A percentile compares a stretch with the other conserved stretches of the same genome.
Evolutionary conservation across 2,888 invertebrate species (phyloP).

Genomic region (Volucella bombylans): DNA sequence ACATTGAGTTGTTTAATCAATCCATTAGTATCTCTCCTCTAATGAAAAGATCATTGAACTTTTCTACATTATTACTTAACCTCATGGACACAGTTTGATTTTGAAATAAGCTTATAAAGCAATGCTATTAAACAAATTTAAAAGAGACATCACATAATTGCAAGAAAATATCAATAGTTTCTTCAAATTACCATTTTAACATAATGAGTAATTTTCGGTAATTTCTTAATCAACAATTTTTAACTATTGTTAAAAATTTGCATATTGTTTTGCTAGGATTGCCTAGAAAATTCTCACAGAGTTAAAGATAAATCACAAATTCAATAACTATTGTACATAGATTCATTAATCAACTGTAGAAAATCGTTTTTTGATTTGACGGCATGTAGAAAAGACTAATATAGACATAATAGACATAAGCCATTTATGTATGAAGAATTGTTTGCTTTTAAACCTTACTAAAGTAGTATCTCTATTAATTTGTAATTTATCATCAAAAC

Average conservation of each 20-base stretch:
- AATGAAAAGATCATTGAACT: conserved; percentile 20
- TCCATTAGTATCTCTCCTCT: conserved; percentile 12
- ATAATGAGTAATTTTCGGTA: too few relatives aligned
- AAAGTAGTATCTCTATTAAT: conserved; percentile 16
- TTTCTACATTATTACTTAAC: not conserved
- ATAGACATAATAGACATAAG: not conserved
- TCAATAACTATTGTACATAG: not conserved
- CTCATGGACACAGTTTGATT: not conserved
- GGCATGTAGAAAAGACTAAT: conserved; percentile 22
- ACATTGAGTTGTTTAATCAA: not conserved
- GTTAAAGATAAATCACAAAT: conserved; percentile 14
- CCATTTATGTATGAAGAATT: not conserved
- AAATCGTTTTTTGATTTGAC: conserved; percentile 20
- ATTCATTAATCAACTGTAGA: conserved; percentile 16
- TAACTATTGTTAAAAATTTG: not conserved
- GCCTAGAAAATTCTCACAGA: not conserved
- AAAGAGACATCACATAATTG: too few relatives aligned
- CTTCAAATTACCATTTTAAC: not conserved
- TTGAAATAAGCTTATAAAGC: too few relatives aligned
- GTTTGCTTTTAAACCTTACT: conserved; percentile 4
- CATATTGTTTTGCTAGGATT: not conserved
- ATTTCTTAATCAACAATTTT: not conserved
- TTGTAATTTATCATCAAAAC: conserved; percentile 11
- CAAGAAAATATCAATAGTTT: not conserved
- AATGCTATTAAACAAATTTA: too few relatives aligned